Evolutionary conservation across 1,140 invertebrate species (phyloP), one percentile per base, ranked within the genome.

Genomic region (Gonatopus flavifemur): DNA sequence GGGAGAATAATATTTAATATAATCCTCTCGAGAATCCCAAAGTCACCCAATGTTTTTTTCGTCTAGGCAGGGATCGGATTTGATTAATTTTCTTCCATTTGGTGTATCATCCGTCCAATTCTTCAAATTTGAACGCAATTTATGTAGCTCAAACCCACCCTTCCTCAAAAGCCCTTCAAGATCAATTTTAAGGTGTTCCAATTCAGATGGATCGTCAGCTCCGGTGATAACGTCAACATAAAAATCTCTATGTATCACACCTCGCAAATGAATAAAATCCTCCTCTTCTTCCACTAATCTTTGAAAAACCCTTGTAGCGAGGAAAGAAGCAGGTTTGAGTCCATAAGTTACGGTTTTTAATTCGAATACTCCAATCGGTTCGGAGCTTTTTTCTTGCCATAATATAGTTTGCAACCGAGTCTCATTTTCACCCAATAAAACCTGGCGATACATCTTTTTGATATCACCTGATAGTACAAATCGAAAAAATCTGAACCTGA

Each of bases 211-310:
- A 6, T 30, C 25, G 1, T 55, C n/a, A 19, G 22, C 30, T 57
- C 22, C 54, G 56, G 35, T 51, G 1, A 70, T n/a, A 9, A 65
- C 4, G 41, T 71, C 70, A 3, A 72, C 55, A 47, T 72, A 75
- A 19, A 69, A 58, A 31, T 70, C 49, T 3, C 44, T 20, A 0
- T 6, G 1, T 18, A 69, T 64, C 8, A 57, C 40, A n/a, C 20
- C 28, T 9, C 18, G 48, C 41, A 12, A 54, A 65, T 12, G 18
- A 1, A 15, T 61, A 58, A 35, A 38, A 59, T 8, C 36, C 8
- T 2, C 49, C 12, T 46, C 39, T 5, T 65, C 40, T 0, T 30
- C 3, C 3, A 56, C 51, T 16, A 64, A 21, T 47, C 67, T 24
- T 8, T 52, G 13, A 2, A 71, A 20, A 31, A 39, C 49, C 10